Percentiles rank a stretch among this genome's conserved stretches.
phyloP scores from a whole-genome alignment of 2,113 vertebrate species.

The Alaudala cheleensis region DNA sequence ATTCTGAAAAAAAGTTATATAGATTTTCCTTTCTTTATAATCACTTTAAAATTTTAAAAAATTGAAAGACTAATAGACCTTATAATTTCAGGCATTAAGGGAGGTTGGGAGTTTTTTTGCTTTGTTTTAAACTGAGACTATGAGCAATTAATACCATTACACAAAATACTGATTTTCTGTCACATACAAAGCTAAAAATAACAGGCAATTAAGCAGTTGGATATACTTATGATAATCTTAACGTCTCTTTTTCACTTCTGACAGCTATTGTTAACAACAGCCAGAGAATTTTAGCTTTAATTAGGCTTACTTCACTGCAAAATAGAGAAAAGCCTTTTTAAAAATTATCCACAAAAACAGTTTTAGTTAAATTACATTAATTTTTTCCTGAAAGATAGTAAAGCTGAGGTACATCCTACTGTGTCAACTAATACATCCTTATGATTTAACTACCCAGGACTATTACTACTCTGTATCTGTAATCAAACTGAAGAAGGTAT shows the following conservation, averaged over 20 bases:
- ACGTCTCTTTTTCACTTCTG: not conserved
- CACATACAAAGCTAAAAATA: not conserved
- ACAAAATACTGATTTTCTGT: not conserved
- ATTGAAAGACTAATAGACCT: not conserved
- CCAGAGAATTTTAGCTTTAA: not conserved
- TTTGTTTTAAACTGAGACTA: not conserved
- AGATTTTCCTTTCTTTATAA: not conserved
- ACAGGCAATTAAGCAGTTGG: not conserved
- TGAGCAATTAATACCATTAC: not conserved
- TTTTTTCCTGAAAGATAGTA: not conserved
- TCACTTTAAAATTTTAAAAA: not conserved
- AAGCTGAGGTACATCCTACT: not conserved
- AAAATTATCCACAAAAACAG: not conserved
- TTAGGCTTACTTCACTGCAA: not conserved
- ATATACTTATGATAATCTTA: not conserved
- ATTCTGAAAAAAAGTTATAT: not conserved
- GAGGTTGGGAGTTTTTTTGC: accelerated
- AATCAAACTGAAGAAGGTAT: not conserved
- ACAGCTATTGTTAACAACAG: not conserved
- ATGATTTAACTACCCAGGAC: not conserved
- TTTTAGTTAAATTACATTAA: not conserved
- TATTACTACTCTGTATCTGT: not conserved
- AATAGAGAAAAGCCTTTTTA: not conserved
- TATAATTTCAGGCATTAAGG: not conserved
- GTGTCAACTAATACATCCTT: not conserved